Base-by-base conservation (phyloP, 1,140 invertebrate species). In the Araneus ventricosus region DNA sequence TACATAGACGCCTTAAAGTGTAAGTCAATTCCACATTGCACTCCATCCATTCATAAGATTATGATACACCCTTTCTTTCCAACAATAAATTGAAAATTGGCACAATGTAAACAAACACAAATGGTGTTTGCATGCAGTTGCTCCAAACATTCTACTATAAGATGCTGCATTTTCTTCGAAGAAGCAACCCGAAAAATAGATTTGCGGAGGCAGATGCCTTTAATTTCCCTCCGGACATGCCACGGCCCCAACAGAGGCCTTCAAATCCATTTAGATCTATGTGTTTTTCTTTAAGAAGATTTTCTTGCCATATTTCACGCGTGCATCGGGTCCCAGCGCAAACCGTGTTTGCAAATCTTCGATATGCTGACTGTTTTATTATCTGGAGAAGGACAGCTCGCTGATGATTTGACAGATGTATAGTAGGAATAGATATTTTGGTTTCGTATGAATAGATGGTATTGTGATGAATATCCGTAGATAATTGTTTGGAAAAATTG, bases 281-380 rank as follows among this genome's bases (percentile, higher is more conserved):
- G 30, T 75, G 22, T 75, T 75, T 75, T 75, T 75, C 70, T 75
- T 75, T 30, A 75, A 75, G 30, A 30, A 20, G 70, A 75, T 75
- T 75, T 34, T 37, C 70, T 37, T 22, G 34, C 30, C 70, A 75
- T 75, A 75, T 75, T 37, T 75, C 17, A 34, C 30, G 30, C 70
- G 5, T 14, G 7, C 63, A 27, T 59, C 63, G 5, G n/a, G n/a
- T n/a, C 63, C 45, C 45, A 52, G 45, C 45, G 45, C 45, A 52
- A 52, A 52, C 17, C 45, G 45, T 52, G 45, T 52, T 52, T 52
- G 10, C 45, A 52, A 52, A 52, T 52, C 45, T 52, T 52, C 45
- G 45, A 52, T 14, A 52, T 52, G 45, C 45, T 52, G 45, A 52
- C 45, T 52, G 45, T 52, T 52, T 52, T 17, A 17, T 52, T 52